Base-by-base conservation (phyloP, 2,888 invertebrate genomes). In the Caenorhabditis doughertyi region DNA sequence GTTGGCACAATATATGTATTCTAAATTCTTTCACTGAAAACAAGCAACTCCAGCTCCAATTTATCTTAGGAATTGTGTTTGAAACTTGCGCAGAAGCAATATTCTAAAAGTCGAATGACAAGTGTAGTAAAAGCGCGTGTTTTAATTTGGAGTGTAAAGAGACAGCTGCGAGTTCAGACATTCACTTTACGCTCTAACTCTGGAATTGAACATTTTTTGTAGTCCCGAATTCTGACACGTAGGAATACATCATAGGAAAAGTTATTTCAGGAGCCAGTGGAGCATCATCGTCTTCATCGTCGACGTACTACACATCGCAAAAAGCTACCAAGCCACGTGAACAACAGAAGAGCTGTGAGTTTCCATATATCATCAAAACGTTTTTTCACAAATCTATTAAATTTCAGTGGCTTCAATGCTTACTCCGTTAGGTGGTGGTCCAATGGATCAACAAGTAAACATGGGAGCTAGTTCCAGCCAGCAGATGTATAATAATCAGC, bases 111-210 rank as follows among this genome's bases (percentile, higher is more conserved):
- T 25, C 25, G n/a, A n/a, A 29, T 32, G 35, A 18, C 39, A 16
- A 39, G 39, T 39, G 39, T 39, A 5, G 29, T 11, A 23, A 51
- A 25, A 44, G 23, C 32, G 65, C 35, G 16, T 49, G 32, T 49
- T 49, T 51, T 29, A 47, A 65, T 65, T 49, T 23, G 18, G 29
- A 25, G 70, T 70, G 70, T 70, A 70, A 51, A 1, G 53, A 51
- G 53, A 27, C 72, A 72, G 72, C 72, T 72, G 72, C 47, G 58
- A 71, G 70, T 56, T 56, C 70, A 23, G 55, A 67, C 67, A 51
- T 67, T 35, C 29, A 67, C 32, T 39, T 23, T 67, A 39, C 53
- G 25, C 39, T 32, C 18, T 29, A 32, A 32, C n/a, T n/a, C n/a
- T 32, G 29, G 56, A 56, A 7, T n/a, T 7, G 47, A 47, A 47